These are phyloP conservation scores for Phyllotis vaccarum DNA, from an alignment of 2,797 vertebrate species.

Conservation along the genomic window DNA sequence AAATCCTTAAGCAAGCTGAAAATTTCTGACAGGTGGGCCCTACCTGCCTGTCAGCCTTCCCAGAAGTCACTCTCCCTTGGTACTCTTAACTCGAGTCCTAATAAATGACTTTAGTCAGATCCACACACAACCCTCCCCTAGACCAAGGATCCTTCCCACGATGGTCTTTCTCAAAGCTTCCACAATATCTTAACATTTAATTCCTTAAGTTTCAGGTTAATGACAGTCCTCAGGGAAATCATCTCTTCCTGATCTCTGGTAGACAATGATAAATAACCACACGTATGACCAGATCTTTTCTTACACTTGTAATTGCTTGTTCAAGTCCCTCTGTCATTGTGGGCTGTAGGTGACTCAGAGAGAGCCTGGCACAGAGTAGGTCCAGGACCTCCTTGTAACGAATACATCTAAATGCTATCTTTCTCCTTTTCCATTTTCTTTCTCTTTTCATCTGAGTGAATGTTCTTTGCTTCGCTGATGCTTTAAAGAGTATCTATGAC, in stretches of 20 bases:
- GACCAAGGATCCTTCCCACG: neutral
- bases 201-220: conserved; percentile 8
- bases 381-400: neutral
- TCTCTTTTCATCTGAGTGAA: neutral
- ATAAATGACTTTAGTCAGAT: neutral
- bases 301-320: neutral
- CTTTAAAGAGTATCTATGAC: neutral
- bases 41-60: neutral
- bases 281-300: neutral
- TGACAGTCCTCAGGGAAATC: neutral
- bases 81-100: neutral
- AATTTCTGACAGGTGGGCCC: neutral
- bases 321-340: neutral
- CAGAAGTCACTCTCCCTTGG: neutral
- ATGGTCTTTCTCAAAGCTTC: neutral
- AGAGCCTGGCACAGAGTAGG: neutral
- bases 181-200: neutral
- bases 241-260: neutral
- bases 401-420: neutral
- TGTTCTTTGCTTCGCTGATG: neutral
- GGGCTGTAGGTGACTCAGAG: neutral
- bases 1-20: neutral
- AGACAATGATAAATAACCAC: neutral
- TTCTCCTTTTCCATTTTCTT: neutral
- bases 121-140: neutral